Conservation (phyloP, 2,888 invertebrate species). For the Oxytorus armatus region DNA sequence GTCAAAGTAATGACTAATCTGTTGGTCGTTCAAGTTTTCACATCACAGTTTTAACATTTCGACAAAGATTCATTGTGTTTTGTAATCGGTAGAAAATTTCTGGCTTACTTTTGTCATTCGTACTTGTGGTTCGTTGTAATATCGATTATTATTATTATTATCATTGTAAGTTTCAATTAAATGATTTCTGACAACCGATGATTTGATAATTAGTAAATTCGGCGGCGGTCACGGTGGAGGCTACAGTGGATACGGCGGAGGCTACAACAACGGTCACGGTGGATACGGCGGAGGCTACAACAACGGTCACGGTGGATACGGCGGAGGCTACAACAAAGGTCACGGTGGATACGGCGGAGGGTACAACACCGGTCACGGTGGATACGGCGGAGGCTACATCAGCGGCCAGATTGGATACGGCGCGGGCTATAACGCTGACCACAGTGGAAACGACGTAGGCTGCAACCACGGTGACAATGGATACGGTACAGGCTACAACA, state of each 20-base stretch:
- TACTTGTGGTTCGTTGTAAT: no score
- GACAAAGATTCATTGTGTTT: no score
- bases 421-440: neutral
- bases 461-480: neutral
- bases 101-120: no score
- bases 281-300: no score
- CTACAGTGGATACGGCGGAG: slow-evolving; percentile 4
- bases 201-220: slow-evolving; percentile 4
- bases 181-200: neutral
- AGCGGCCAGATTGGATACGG: neutral
- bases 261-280: neutral
- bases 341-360: slow-evolving; percentile 6
- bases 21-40: no score
- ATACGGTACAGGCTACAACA: no score
- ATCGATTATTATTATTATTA: no score
- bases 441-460: slow-evolving; percentile 1
- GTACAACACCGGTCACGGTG: neutral
- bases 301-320: neutral
- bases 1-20: no score
- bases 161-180: neutral
- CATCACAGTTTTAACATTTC: no score
- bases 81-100: no score
- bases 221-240: slow-evolving; percentile 51
- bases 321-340: neutral
- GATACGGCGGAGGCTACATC: slow-evolving; percentile 2